Evolutionary conservation across 92 coral and sea anemone genomes (phyloP).

Genomic region (Nematostella vectensis): DNA sequence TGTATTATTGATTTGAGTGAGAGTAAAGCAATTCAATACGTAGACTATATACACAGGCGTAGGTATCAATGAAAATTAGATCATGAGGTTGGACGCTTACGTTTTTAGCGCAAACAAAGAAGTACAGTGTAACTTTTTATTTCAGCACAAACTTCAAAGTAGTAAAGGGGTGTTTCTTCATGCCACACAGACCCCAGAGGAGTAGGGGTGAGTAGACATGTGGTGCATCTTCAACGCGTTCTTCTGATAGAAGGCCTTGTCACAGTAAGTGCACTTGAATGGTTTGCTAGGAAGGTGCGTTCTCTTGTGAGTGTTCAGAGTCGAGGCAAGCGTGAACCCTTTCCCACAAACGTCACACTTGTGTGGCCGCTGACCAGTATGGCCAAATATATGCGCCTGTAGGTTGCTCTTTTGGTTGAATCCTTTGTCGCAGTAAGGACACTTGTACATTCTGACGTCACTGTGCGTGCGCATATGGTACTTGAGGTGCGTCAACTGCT

Average conservation of each 20-base stretch:
- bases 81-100: too few species aligned
- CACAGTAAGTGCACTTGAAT: slow-evolving; percentile 56
- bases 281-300: slow-evolving; percentile 67
- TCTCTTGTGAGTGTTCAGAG: slow-evolving; percentile 72
- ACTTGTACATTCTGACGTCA: slow-evolving; percentile 63
- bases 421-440: slow-evolving; percentile 80
- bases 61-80: too few species aligned
- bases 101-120: too few species aligned
- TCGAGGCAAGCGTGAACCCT: slow-evolving; percentile 73
- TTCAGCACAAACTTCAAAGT: too few species aligned
- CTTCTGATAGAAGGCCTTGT: slow-evolving; percentile 76
- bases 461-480: slow-evolving; percentile 89
- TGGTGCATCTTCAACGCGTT: slow-evolving; percentile 81
- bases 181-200: slow-evolving; percentile 51
- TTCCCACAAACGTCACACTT: slow-evolving; percentile 64
- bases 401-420: slow-evolving; percentile 84
- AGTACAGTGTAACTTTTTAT: too few species aligned
- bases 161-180: too few species aligned
- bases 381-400: slow-evolving; percentile 74
- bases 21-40: too few species aligned
- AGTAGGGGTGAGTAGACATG: slow-evolving; percentile 72
- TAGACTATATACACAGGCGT: too few species aligned
- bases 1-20: too few species aligned
- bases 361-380: slow-evolving; percentile 79
- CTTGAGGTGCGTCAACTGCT: slow-evolving; percentile 76